phyloP scores from a whole-genome alignment of 2,888 invertebrate genomes.

The Nymphalis c-album region DNA sequence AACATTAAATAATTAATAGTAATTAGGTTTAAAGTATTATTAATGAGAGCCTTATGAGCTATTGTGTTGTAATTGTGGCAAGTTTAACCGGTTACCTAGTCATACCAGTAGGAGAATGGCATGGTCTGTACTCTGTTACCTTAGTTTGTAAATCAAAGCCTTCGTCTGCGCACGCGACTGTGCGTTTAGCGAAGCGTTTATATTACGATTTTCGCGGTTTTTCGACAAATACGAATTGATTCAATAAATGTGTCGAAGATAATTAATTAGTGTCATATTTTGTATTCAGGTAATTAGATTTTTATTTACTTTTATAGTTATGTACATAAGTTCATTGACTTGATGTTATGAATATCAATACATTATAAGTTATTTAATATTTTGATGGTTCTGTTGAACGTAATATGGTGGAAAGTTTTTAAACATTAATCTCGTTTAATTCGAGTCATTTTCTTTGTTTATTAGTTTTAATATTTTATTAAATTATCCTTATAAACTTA shows the following conservation, averaged over 20 bases:
- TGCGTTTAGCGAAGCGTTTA: not conserved
- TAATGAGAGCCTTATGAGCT: constrained; percentile 8
- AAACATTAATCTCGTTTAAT: too few species aligned
- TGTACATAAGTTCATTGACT: too few species aligned
- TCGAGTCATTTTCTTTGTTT: not conserved
- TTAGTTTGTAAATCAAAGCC: constrained; percentile 46
- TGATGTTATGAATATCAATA: too few species aligned
- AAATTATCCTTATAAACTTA: constrained; percentile 18
- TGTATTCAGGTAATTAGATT: constrained; percentile 20
- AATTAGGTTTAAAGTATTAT: not conserved
- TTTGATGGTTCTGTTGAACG: too few species aligned
- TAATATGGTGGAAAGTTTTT: too few species aligned
- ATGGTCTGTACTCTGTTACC: constrained; percentile 36
- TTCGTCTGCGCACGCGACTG: constrained; percentile 44
- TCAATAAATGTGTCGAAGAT: constrained; percentile 24
- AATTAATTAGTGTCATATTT: constrained; percentile 18
- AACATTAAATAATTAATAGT: not conserved
- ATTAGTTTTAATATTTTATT: not conserved
- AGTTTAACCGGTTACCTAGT: constrained; percentile 48
- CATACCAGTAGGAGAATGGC: constrained; percentile 42
- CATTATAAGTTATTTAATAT: too few species aligned
- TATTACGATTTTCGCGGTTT: constrained; percentile 5
- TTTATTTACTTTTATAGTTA: not conserved
- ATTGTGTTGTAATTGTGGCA: constrained; percentile 27
- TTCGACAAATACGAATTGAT: constrained; percentile 13